Base-by-base conservation (phyloP, 2,797 vertebrate genomes). In the Oryzias dopingdopingensis region DNA sequence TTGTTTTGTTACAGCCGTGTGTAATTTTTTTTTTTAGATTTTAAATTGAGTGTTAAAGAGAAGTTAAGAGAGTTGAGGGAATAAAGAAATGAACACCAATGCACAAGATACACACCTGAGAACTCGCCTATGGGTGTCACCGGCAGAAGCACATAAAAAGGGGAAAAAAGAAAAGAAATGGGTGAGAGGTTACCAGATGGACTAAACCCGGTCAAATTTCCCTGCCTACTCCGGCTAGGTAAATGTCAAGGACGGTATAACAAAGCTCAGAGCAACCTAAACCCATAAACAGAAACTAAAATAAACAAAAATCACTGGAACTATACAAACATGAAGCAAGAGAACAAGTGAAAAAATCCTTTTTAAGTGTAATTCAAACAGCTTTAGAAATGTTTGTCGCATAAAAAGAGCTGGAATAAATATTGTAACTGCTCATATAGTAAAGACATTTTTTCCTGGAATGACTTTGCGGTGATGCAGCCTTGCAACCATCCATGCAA, bases 101-200 rank as follows among this genome's bases (percentile, higher is more conserved):
- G 63, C 79, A 79, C 90, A 74, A 85, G 86, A 95, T 96, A 98
- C 97, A 94, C 94, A 99, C 97, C 96, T 98, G 97, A 99, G 92
- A 98, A 99, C 91, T 99, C 97, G 90, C 96, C 97, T 98, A 95
- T 59, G 89, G 88, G 90, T 81, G 88, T 85, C 90, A 90, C 94
- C 96, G 90, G 93, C 90, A 90, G 92, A 93, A 92, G 93, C 93
- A 93, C 88, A 93, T 86, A 92, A 84, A 84, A 74, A 55, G 74
- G 75, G 56, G 49, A 82, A 79, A 91, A 92, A 87, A 70, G 23
- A 63, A 64, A 51, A 47, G 86, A 91, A 90, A 96, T 82, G 83
- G 65, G 75, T 95, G 92, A 95, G 83, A 91, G 86, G 85, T 91
- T 85, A 87, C 92, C 91, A 76, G 65, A 88, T 80, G 76, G 81